Percentiles rank a stretch among this genome's conserved stretches.
Conservation (phyloP, 1,140 invertebrate species). For the Phymorhynchus buccinoides region DNA sequence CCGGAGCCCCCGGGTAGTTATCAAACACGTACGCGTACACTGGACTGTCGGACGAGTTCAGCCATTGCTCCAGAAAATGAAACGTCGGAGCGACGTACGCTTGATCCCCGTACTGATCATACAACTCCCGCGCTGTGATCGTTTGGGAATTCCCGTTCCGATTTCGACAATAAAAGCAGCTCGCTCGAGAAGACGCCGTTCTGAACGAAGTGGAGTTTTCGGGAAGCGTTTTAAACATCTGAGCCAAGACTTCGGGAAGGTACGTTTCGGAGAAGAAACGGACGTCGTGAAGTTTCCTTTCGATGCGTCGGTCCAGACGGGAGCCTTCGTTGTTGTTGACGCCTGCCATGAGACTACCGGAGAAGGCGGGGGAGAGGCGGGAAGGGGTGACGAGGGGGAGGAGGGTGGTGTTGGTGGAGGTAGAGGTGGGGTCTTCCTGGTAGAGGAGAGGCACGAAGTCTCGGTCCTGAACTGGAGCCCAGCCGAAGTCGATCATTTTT, state of each 20-base stretch:
- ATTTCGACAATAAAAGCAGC: not conserved
- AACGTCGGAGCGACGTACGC: constrained; percentile 9
- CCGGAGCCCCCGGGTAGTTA: not conserved
- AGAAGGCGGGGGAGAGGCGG: constrained; percentile 16
- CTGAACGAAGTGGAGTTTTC: not conserved
- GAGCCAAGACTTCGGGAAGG: constrained; percentile 5
- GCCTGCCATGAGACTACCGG: not conserved
- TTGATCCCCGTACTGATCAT: not conserved
- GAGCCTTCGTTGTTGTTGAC: constrained; percentile 26
- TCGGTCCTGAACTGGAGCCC: constrained; percentile 9
- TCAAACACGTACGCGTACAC: constrained; percentile 23
- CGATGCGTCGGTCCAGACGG: not conserved
- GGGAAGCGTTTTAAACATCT: constrained; percentile 22
- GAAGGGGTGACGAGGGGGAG: not conserved
- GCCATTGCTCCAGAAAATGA: not conserved
- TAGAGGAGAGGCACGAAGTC: constrained; percentile 15
- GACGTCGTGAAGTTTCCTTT: not conserved
- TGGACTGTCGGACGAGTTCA: not conserved
- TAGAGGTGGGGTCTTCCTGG: too few relatives aligned
- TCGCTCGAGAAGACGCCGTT: not conserved
- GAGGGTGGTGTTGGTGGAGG: too few relatives aligned
- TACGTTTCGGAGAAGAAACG: not conserved
- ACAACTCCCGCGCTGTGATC: not conserved
- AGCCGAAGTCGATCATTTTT: constrained; percentile 25
- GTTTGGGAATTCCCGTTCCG: not conserved